Conservation (phyloP, 2,113 vertebrate species). For the Burhinus oedicnemus region DNA sequence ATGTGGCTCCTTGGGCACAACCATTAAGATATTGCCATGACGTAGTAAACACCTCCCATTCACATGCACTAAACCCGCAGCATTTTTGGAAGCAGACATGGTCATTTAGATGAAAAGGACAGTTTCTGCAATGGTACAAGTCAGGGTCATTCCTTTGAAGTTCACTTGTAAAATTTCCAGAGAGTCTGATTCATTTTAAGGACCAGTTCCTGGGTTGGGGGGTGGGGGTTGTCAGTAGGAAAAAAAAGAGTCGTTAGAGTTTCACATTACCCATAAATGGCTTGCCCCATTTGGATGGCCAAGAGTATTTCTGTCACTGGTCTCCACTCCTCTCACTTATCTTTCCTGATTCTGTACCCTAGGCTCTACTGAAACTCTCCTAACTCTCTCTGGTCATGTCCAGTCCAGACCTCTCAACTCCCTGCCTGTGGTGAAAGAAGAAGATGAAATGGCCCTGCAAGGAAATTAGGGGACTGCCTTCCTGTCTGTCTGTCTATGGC, state of each 20-base stretch:
- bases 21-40: neutral
- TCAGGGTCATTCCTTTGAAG: neutral
- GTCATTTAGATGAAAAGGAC: neutral
- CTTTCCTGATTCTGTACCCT: constrained; percentile 50
- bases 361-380: constrained; percentile 78
- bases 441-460: constrained; percentile 75
- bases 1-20: neutral
- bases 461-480: constrained; percentile 71
- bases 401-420: constrained; percentile 72
- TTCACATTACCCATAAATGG: fast-evolving
- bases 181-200: neutral
- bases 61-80: neutral
- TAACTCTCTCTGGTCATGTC: constrained; percentile 82
- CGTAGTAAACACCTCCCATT: neutral
- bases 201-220: neutral
- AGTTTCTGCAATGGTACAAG: fast-evolving
- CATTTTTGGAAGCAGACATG: too few relatives aligned
- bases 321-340: neutral
- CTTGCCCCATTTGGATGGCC: neutral
- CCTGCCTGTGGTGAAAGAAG: constrained; percentile 77
- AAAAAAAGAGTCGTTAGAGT: neutral
- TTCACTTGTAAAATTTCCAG: neutral
- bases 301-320: neutral
- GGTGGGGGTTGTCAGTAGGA: neutral
- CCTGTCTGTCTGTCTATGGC: neutral